phyloP scores from a whole-genome alignment of 92 coral and sea anemone species.

The Zoanthus sansibaricus region DNA sequence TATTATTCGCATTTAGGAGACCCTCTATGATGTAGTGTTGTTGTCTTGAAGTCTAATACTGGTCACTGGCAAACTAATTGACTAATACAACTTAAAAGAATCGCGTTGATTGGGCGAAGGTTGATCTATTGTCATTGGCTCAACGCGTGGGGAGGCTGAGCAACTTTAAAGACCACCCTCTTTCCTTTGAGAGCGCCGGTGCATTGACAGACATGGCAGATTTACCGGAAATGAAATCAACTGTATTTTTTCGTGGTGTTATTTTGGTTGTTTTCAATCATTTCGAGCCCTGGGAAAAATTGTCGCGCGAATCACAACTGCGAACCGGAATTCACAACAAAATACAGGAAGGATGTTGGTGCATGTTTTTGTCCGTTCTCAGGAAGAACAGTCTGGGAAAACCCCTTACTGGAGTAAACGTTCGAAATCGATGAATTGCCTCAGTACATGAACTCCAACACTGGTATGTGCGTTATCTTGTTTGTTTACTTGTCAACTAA shows the following conservation, averaged over 20 bases:
- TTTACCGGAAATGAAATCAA: slow-evolving; percentile 85
- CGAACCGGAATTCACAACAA: slow-evolving; percentile 4
- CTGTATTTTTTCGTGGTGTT: slow-evolving; percentile 38
- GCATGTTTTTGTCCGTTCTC: slow-evolving; percentile 1
- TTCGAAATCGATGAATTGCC: neutral
- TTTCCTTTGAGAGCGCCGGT: slow-evolving; percentile 69
- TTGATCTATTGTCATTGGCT: slow-evolving; percentile 74
- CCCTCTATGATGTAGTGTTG: slow-evolving; percentile 71
- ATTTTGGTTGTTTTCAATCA: slow-evolving; percentile 36
- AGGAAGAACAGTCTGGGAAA: slow-evolving; percentile 36
- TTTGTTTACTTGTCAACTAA: slow-evolving; percentile 34
- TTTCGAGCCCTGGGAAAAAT: slow-evolving; percentile 31
- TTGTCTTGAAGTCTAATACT: slow-evolving; percentile 74
- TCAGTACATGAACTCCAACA: slow-evolving; percentile 8
- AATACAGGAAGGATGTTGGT: slow-evolving; percentile 32
- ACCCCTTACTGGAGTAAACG: slow-evolving; percentile 20
- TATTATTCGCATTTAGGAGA: slow-evolving; percentile 69
- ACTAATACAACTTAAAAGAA: slow-evolving; percentile 75
- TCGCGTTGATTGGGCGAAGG: slow-evolving; percentile 66
- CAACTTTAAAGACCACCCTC: slow-evolving; percentile 75
- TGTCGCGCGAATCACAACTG: neutral
- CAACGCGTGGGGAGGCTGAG: slow-evolving; percentile 66
- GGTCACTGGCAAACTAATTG: slow-evolving; percentile 83
- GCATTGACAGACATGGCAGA: slow-evolving; percentile 69
- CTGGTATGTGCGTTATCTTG: slow-evolving; percentile 27